Base-by-base conservation (phyloP, 1,140 invertebrate genomes). In the Heliothis virescens region DNA sequence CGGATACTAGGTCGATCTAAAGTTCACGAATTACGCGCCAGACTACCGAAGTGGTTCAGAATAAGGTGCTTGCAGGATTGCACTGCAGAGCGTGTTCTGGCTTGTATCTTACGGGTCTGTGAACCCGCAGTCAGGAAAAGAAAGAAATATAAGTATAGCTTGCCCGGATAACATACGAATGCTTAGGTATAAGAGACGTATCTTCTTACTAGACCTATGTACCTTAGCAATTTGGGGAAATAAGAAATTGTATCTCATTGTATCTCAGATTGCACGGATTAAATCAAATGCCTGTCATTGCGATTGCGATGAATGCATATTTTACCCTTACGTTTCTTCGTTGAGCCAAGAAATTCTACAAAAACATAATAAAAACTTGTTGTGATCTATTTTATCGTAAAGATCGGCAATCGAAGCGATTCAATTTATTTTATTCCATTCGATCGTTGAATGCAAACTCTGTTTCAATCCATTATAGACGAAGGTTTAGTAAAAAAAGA, bases 1-100 rank as follows among this genome's bases (percentile, higher is more conserved):
- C 69, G 26, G 69, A 69, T 55, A 55, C 52, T 57, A 18, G 69
- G 52, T 72, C 69, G 69, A 57, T 72, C 69, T 72, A 57, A 72
- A 72, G 50, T 72, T 57, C 69, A 55, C 69, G 50, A 72, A 57
- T 55, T 29, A 72, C 21, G 15, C 15, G 69, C 12, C 12, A 71
- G 18, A 72, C 21, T 72, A 34, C n/a, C 69, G 26, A 57, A 72
- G 69, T 41, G 12, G 67, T 12, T 55, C 26, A 34, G 15, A 72
- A 57, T 72, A 55, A 72, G 21, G 18, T 50, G 16, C 50, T 34
- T 72, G 47, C 18, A 52, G 41, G 1, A 13, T 48, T 18, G 16
- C 41, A 65, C 62, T 47, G 9, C n/a, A 41, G 41, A 11, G 9
- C 34, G 48, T 16, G 34, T 47, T 48, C 34, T 63, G 60, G 13